Evolutionary conservation across 2,888 invertebrate species (phyloP).

Genomic region (Chloroclysta siterata): DNA sequence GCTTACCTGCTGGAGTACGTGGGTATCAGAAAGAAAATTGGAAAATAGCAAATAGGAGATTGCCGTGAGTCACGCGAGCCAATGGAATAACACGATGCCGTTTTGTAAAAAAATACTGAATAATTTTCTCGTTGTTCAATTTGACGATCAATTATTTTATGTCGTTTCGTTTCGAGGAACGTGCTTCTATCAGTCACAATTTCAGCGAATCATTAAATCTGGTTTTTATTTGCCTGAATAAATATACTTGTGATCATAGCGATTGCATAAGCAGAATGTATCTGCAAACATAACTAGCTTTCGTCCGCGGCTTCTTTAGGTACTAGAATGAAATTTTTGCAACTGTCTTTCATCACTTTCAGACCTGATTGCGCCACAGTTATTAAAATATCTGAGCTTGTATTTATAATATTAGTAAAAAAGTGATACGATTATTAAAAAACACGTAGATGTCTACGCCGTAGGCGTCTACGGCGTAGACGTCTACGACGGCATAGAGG

Average conservation of each 20-base stretch:
- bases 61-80: constrained; percentile 33
- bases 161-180: constrained; percentile 25
- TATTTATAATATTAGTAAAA: background rate
- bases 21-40: constrained; percentile 27
- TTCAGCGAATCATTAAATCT: constrained; percentile 7
- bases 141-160: constrained; percentile 30
- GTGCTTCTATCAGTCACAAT: constrained; percentile 15
- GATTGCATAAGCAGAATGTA: background rate
- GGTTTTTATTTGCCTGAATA: background rate
- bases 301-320: too few species aligned
- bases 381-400: too few species aligned
- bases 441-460: background rate
- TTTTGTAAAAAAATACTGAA: constrained; percentile 30
- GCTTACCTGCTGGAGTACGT: constrained; percentile 22
- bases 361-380: background rate
- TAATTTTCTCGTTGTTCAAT: constrained; percentile 27
- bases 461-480: too few species aligned
- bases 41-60: constrained; percentile 32
- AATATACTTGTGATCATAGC: background rate
- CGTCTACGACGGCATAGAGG: background rate
- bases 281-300: background rate
- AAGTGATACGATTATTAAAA: background rate
- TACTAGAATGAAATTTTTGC: too few species aligned
- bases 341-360: background rate
- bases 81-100: constrained; percentile 23